Percentiles rank a stretch among this genome's conserved stretches.
These are phyloP conservation scores for Crepidodera aurea DNA, from an alignment of 2,888 invertebrate genomes.

Conservation along the genomic window DNA sequence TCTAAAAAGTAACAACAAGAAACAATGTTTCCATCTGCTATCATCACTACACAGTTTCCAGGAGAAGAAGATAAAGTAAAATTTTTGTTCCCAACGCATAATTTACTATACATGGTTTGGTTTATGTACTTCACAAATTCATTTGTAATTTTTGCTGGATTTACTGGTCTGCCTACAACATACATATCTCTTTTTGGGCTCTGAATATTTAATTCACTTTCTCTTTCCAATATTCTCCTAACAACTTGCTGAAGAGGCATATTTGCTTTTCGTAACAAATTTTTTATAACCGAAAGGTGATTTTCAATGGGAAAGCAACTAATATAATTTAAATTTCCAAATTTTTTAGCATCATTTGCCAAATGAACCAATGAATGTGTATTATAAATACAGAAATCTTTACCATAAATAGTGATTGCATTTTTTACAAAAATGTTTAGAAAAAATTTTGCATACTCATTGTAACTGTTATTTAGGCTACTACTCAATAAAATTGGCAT, in stretches of 20 bases:
- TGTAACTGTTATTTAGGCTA: constrained; percentile 30
- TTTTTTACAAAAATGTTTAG: constrained; percentile 23
- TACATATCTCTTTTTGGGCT: constrained; percentile 6
- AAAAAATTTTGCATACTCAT: constrained; percentile 28
- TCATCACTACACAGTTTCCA: constrained; percentile 1
- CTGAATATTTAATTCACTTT: constrained; percentile 21
- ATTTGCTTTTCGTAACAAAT: constrained; percentile 26
- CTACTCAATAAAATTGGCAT: constrained; percentile 30
- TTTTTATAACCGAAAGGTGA: constrained; percentile 24
- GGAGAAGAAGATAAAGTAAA: background rate
- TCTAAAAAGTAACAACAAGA: constrained; percentile 8
- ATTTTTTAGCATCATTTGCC: constrained; percentile 24
- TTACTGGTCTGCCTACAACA: constrained; percentile 11
- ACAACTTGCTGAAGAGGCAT: constrained; percentile 29
- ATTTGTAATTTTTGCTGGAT: constrained; percentile 1
- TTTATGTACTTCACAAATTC: background rate
- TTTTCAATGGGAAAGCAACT: constrained; percentile 34
- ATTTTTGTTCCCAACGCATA: constrained; percentile 1
- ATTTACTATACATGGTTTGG: constrained; percentile 1
- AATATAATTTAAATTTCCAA: constrained; percentile 24
- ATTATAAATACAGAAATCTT: constrained; percentile 29
- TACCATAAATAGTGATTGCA: constrained; percentile 24
- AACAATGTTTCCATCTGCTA: background rate
- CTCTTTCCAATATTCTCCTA: constrained; percentile 20
- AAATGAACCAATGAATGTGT: constrained; percentile 28